Conservation (phyloP, 2,113 vertebrate genomes). For the Tragulus kanchil region DNA sequence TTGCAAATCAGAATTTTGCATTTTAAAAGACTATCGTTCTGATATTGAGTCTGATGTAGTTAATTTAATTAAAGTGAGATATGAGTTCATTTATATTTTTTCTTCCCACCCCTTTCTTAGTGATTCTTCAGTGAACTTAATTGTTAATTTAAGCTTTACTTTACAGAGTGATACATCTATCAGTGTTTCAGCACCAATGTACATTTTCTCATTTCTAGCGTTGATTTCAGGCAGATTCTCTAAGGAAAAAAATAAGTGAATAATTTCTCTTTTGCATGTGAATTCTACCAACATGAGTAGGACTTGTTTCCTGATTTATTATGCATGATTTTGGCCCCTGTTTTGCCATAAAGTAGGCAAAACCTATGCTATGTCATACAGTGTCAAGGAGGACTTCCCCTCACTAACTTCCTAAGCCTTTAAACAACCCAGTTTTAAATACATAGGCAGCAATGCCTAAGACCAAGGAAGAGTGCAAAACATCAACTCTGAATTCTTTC, state of each 20-base stretch:
- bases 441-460: neutral
- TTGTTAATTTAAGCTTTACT: slow-evolving; percentile 45
- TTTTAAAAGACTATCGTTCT: slow-evolving; percentile 39
- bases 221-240: neutral
- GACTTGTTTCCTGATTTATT: neutral
- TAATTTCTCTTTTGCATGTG: neutral
- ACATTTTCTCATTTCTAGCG: neutral
- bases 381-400: too few relatives aligned
- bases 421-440: neutral
- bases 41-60: neutral
- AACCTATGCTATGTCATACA: neutral
- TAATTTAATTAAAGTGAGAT: slow-evolving; percentile 59
- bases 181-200: neutral
- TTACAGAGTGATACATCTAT: neutral
- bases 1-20: slow-evolving; percentile 27
- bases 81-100: slow-evolving; percentile 38
- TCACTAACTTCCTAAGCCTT: neutral
- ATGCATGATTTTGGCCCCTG: too few relatives aligned
- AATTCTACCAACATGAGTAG: neutral
- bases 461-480: neutral
- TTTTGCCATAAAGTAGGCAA: neutral
- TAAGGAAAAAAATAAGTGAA: neutral
- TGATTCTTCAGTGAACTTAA: slow-evolving; percentile 3
- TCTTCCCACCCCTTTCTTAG: neutral
- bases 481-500: neutral